Evolutionary conservation across 92 coral and sea anemone species (phyloP), one percentile per base, ranked within the genome.

Genomic region (Parazoanthus swiftii): DNA sequence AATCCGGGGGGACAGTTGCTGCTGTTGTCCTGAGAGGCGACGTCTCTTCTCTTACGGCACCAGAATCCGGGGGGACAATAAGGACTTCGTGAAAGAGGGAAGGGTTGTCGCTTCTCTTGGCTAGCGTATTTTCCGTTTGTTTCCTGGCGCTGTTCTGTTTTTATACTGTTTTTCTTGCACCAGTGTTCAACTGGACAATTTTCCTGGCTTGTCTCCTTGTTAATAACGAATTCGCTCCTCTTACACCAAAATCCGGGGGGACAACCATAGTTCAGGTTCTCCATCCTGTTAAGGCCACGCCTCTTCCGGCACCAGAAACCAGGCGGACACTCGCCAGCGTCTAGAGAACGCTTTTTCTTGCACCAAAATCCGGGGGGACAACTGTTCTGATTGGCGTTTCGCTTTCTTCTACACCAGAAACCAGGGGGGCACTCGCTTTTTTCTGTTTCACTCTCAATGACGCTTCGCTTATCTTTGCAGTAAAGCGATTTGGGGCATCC

Each of bases 401-500:
- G 90, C 68, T 90, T 90, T 58, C 81, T 89, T 38, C 93, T 78
- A 90, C 94, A 92, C 98, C 98, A 95, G 89, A 93, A 95, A 33
- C 98, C 98, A 42, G 94, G 93, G 29, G 95, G 98, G 77, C 98
- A 95, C 1, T 87, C 75, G 8, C 79, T 29, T 76, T 89, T 80
- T 0, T 90, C 86, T 5, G 94, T 95, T 43, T 92, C 94, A 3
- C 85, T 70, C 46, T 93, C 95, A 18, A 85, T 29, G 0, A 95
- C 95, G 20, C 85, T 79, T 68, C 89, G 89, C 26, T 92, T 81
- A 78, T 91, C 88, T 15, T 92, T 90, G 94, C 98, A 94, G 95
- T 95, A 94, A 35, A 93, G 92, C n/a, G 94, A 92, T 7, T 90
- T 85, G 2, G 98, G 95, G 10, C 98, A 94, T 56, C 25, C 90